phyloP scores from a whole-genome alignment of 2,888 invertebrate species.

The Lithophane ornitopus region DNA sequence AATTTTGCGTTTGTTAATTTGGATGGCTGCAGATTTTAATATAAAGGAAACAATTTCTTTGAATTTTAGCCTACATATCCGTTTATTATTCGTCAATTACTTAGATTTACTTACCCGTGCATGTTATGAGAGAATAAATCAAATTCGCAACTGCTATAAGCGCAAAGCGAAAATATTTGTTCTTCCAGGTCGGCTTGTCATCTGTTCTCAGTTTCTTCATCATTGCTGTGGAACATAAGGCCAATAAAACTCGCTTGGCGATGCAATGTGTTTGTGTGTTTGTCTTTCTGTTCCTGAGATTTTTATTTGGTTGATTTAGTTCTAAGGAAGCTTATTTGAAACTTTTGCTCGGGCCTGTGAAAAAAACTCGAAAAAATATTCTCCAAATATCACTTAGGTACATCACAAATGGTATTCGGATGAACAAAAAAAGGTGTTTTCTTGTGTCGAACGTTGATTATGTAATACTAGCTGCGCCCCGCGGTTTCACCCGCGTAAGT shows the following conservation, averaged over 20 bases:
- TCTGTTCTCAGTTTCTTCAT: slow-evolving; percentile 37
- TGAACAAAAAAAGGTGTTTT: neutral
- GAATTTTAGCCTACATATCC: neutral
- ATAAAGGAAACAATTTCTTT: neutral
- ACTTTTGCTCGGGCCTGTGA: neutral
- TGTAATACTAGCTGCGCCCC: no score
- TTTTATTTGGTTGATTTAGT: neutral
- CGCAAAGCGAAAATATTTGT: slow-evolving; percentile 71
- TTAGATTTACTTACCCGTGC: slow-evolving; percentile 70
- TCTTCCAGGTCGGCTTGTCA: slow-evolving; percentile 18
- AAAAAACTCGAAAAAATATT: neutral
- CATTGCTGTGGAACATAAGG: slow-evolving; percentile 24
- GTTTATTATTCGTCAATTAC: neutral
- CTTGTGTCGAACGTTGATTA: neutral
- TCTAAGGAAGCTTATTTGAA: neutral
- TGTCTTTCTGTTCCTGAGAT: neutral
- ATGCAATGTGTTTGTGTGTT: slow-evolving; percentile 52
- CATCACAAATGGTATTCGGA: neutral
- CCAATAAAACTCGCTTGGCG: slow-evolving; percentile 66
- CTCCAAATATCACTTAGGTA: neutral
- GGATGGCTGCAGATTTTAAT: slow-evolving; percentile 9
- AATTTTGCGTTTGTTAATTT: slow-evolving; percentile 19
- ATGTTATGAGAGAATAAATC: slow-evolving; percentile 51
- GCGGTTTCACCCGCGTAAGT: no score
- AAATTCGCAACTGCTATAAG: slow-evolving; percentile 74